A percentile compares a stretch with the other conserved stretches of the same genome.
phyloP scores from a whole-genome alignment of 2,113 vertebrate species.

The Lutjanus erythropterus region DNA sequence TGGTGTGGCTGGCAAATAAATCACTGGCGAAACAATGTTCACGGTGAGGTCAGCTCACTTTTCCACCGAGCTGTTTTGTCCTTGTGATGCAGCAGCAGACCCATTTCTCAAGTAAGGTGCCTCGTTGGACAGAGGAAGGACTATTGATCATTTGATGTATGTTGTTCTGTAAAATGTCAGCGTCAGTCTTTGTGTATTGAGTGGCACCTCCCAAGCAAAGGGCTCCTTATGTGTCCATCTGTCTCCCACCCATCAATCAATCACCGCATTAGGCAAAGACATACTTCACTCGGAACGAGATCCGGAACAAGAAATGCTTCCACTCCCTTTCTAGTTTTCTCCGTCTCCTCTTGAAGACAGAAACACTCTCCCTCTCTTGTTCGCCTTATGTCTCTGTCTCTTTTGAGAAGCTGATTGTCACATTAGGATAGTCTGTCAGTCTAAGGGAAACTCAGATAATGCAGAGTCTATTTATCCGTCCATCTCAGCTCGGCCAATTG shows the following conservation, averaged over 20 bases:
- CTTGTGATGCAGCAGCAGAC: slow-evolving; percentile 40
- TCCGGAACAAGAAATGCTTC: slow-evolving; percentile 61
- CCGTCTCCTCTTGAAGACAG: slow-evolving; percentile 17
- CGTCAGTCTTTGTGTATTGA: slow-evolving; percentile 69
- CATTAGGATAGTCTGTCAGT: slow-evolving; percentile 36
- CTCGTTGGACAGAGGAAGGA: slow-evolving; percentile 47
- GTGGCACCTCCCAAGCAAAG: slow-evolving; percentile 68
- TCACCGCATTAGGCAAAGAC: slow-evolving; percentile 71
- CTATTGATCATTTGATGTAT: slow-evolving; percentile 77
- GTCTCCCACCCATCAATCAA: slow-evolving; percentile 67
- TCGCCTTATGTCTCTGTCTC: slow-evolving; percentile 27
- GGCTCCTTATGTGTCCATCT: slow-evolving; percentile 64
- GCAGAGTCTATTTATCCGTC: slow-evolving; percentile 59
- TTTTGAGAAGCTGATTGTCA: slow-evolving; percentile 53
- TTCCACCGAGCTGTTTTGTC: slow-evolving; percentile 39
- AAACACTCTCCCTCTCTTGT: slow-evolving; percentile 17
- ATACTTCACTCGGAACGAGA: slow-evolving; percentile 69
- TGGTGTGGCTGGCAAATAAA: slow-evolving; percentile 32
- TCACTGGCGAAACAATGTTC: slow-evolving; percentile 44
- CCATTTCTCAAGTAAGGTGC: slow-evolving; percentile 60
- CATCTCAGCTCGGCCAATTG: slow-evolving; percentile 41
- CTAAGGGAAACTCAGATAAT: slow-evolving; percentile 28
- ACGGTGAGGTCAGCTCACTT: slow-evolving; percentile 55
- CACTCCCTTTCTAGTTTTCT: slow-evolving; percentile 26
- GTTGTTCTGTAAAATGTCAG: slow-evolving; percentile 74